Evolutionary conservation across 2,113 vertebrate genomes (phyloP).

Genomic region (Oreochromis tanganicae): DNA sequence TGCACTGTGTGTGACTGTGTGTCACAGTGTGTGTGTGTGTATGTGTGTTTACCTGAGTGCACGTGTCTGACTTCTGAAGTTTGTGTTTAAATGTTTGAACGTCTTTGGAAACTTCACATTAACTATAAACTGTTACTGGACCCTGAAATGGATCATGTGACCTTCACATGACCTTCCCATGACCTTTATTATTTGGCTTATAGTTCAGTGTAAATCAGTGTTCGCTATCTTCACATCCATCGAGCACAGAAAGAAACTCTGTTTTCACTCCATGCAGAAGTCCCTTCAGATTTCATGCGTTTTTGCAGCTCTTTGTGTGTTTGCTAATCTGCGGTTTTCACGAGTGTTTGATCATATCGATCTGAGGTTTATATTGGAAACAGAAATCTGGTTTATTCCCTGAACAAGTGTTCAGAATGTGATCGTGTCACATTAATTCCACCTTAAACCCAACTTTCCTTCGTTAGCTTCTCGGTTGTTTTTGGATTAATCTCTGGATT

Average conservation of each 20-base stretch:
- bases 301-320: neutral
- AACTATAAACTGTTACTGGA: neutral
- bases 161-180: neutral
- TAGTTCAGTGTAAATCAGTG: neutral
- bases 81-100: neutral
- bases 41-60: neutral
- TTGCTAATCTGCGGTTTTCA: neutral
- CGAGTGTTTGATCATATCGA: neutral
- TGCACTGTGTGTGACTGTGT: constrained; percentile 7
- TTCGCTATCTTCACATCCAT: neutral
- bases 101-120: neutral
- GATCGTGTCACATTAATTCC: neutral
- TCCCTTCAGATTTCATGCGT: neutral
- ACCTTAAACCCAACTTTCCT: neutral
- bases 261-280: neutral
- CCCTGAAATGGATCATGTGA: neutral
- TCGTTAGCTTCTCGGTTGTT: neutral
- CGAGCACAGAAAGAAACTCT: neutral
- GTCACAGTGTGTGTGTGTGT: neutral
- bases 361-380: neutral
- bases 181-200: neutral
- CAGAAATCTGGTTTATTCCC: neutral
- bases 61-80: neutral
- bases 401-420: neutral
- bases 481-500: neutral